phyloP scores from a whole-genome alignment of 2,888 invertebrate genomes.

The Cyclophora albipunctata region DNA sequence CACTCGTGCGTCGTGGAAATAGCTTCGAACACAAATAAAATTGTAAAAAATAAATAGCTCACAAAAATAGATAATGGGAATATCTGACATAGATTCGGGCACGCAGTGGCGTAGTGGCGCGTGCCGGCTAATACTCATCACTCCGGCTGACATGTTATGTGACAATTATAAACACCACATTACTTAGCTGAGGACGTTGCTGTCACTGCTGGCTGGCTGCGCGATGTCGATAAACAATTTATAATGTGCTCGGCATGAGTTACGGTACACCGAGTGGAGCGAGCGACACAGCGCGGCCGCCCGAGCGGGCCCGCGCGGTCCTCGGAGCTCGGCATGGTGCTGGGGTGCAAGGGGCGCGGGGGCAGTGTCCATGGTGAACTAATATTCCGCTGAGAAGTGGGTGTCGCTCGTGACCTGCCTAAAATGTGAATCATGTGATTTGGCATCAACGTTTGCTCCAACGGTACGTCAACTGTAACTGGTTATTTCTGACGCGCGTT shows the following conservation, averaged over 20 bases:
- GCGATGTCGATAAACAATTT: too few species aligned
- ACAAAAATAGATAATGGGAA: constrained; percentile 48
- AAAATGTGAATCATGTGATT: constrained; percentile 68
- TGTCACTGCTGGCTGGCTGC: constrained; percentile 3
- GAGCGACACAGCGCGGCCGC: too few species aligned
- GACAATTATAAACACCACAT: not conserved
- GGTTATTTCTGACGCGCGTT: constrained; percentile 51
- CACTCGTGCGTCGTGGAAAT: not conserved
- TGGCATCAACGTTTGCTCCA: constrained; percentile 57
- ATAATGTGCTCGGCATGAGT: too few species aligned
- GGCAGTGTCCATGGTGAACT: not conserved
- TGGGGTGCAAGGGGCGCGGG: too few species aligned
- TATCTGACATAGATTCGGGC: constrained; percentile 51
- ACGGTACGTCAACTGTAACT: constrained; percentile 46
- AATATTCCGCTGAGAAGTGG: constrained; percentile 25
- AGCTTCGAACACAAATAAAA: constrained; percentile 35
- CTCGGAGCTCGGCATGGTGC: too few species aligned
- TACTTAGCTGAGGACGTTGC: constrained; percentile 1
- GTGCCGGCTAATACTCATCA: constrained; percentile 1
- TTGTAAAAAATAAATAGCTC: constrained; percentile 43
- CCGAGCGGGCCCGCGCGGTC: too few species aligned
- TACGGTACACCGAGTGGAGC: too few species aligned
- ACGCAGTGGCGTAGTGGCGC: constrained; percentile 1
- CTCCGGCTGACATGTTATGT: constrained; percentile 1
- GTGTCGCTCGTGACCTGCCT: constrained; percentile 62